Percentiles rank a stretch among this genome's conserved stretches.
phyloP scores from a whole-genome alignment of 2,888 invertebrate genomes.

The Lydus trimaculatus region DNA sequence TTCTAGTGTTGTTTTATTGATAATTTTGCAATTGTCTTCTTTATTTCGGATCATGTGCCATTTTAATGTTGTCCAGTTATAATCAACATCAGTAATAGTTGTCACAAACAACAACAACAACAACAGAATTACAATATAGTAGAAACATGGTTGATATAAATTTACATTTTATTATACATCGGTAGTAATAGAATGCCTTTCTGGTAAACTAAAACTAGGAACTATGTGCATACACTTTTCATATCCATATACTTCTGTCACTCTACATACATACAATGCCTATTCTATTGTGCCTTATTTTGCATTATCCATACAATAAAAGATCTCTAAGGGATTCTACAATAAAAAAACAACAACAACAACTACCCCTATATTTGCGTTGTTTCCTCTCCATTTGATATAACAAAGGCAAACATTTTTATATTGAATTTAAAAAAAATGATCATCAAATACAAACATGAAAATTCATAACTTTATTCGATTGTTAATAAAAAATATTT shows the following conservation, averaged over 20 bases:
- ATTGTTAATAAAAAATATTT: too few species aligned
- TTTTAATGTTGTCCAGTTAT: too few species aligned
- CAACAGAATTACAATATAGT: background rate
- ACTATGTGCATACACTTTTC: background rate
- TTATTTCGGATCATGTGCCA: too few species aligned
- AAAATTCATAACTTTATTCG: too few species aligned
- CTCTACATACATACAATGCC: background rate
- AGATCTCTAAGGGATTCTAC: background rate
- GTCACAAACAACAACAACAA: background rate
- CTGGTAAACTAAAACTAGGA: background rate
- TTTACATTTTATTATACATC: constrained; percentile 3
- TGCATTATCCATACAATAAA: background rate
- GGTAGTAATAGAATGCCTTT: background rate
- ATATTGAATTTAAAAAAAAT: background rate
- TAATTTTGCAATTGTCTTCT: too few species aligned
- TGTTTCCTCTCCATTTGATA: background rate
- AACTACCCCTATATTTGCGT: background rate
- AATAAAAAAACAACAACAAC: too few species aligned
- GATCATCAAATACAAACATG: too few species aligned
- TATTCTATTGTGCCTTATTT: background rate
- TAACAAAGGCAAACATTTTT: background rate
- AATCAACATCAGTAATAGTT: background rate
- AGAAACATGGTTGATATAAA: background rate
- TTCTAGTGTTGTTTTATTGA: too few species aligned
- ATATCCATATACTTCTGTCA: background rate